Conservation (phyloP, 2,113 vertebrate genomes). For the Smithornis capensis region DNA sequence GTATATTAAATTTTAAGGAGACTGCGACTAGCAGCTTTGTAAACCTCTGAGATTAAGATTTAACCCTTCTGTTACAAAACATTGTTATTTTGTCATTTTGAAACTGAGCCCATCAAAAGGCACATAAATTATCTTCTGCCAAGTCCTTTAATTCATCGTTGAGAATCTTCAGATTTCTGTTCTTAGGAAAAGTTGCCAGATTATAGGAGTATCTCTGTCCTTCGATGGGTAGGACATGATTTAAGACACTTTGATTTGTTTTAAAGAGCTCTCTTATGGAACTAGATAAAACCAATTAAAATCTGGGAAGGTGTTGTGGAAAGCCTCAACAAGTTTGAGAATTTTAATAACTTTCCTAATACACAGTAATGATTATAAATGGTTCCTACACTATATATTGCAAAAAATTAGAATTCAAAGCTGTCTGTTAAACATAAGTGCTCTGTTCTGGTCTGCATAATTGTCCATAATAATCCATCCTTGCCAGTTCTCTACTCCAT, state of each 20-base stretch:
- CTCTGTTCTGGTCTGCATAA: conserved; percentile 61
- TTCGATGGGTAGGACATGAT: conserved; percentile 1
- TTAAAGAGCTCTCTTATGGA: conserved; percentile 70
- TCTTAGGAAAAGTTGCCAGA: conserved; percentile 12
- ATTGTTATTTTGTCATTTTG: conserved; percentile 70
- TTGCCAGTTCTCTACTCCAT: conserved; percentile 38
- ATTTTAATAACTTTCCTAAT: conserved; percentile 81
- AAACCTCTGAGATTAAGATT: conserved; percentile 84
- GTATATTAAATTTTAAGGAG: conserved; percentile 88
- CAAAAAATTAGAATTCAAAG: conserved; percentile 76
- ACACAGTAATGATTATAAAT: conserved; percentile 77
- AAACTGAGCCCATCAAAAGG: conserved; percentile 61
- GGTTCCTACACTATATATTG: conserved; percentile 69
- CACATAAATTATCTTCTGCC: conserved; percentile 48
- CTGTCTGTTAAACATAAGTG: conserved; percentile 71
- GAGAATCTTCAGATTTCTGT: conserved; percentile 20
- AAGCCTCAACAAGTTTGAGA: conserved; percentile 75
- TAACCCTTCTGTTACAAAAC: conserved; percentile 80
- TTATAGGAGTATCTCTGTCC: not conserved
- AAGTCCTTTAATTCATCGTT: conserved; percentile 2
- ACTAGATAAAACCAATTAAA: conserved; percentile 81
- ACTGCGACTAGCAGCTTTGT: conserved; percentile 81
- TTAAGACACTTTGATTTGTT: conserved; percentile 63
- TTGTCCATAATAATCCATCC: conserved; percentile 64
- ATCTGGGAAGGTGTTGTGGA: conserved; percentile 66